Conservation (phyloP, 2,797 vertebrate genomes). For the Sebastes nivosus region DNA sequence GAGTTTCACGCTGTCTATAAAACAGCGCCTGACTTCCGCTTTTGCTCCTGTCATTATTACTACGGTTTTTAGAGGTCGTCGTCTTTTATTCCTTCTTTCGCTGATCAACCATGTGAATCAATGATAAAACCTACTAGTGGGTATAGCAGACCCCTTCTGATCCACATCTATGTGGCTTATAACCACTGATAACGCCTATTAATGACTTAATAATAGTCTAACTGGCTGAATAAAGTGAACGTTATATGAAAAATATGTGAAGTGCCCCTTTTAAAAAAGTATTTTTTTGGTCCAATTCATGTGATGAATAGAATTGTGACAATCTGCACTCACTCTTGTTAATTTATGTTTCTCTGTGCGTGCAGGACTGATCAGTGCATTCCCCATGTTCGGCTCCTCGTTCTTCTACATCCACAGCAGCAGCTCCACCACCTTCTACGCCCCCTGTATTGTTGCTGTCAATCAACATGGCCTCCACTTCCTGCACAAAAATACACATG, state of each 20-base stretch:
- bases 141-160: too few species aligned
- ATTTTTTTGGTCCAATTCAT: background rate
- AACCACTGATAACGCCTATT: too few species aligned
- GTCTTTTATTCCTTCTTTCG: too few species aligned
- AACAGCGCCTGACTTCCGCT: too few species aligned
- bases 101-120: too few species aligned
- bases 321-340: background rate
- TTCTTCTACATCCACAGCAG: constrained; percentile 99
- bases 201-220: too few species aligned
- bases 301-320: background rate
- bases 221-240: background rate
- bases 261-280: background rate
- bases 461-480: constrained; percentile 96
- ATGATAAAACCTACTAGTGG: too few species aligned
- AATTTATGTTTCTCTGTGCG: constrained; percentile 3
- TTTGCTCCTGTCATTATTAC: too few species aligned
- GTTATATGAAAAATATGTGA: background rate
- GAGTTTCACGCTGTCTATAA: too few species aligned
- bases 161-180: too few species aligned
- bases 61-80: fast-evolving
- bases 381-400: constrained; percentile 95
- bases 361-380: constrained; percentile 92
- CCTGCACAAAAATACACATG: constrained; percentile 92
- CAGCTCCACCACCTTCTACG: constrained; percentile 87
- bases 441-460: constrained; percentile 93